Percentiles rank a stretch among this genome's conserved stretches.
These are phyloP conservation scores for Pheosia gnoma DNA, from an alignment of 2,888 invertebrate species.

Conservation along the genomic window DNA sequence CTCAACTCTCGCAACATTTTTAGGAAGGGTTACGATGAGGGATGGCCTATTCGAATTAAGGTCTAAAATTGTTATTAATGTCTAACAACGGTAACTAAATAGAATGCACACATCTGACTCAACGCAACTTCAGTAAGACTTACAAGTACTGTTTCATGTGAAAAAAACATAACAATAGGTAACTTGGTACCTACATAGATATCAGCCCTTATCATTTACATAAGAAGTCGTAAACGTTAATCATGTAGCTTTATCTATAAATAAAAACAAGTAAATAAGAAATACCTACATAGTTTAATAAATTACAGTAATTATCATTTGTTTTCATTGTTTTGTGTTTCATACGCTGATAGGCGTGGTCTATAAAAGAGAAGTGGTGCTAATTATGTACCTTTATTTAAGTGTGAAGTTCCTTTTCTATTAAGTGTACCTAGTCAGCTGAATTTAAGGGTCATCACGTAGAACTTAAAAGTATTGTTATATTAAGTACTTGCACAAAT, in stretches of 20 bases:
- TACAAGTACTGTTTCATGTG: background rate
- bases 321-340: slow-evolving; percentile 21
- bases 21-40: too few relatives aligned
- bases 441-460: too few relatives aligned
- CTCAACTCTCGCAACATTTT: too few relatives aligned
- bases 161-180: background rate
- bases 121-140: too few relatives aligned
- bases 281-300: background rate
- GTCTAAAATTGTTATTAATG: too few relatives aligned
- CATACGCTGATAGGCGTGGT: slow-evolving; percentile 4
- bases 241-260: background rate
- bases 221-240: slow-evolving; percentile 1
- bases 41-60: too few relatives aligned
- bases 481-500: too few relatives aligned
- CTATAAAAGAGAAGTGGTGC: background rate
- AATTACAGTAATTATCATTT: slow-evolving; percentile 9
- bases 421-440: background rate
- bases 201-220: slow-evolving; percentile 1
- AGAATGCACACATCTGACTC: too few relatives aligned
- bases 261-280: background rate
- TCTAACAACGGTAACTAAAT: too few relatives aligned
- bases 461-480: too few relatives aligned
- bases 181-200: background rate
- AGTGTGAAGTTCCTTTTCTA: background rate
- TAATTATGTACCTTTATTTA: background rate